Evolutionary conservation across 2,888 invertebrate genomes (phyloP).

Genomic region (Mesorhabditis sp.): DNA sequence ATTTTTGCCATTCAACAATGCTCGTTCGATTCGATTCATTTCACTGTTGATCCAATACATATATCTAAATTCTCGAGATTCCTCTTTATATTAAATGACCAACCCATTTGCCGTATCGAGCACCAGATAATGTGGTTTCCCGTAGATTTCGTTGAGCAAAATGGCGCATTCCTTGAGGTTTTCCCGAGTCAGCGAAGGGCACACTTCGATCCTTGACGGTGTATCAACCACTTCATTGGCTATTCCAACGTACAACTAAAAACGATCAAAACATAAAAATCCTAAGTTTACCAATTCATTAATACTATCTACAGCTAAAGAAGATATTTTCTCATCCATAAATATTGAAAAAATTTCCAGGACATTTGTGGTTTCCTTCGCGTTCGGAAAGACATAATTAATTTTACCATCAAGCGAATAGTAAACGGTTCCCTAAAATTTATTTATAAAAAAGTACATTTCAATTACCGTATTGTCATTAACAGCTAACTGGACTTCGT

Average conservation of each 20-base stretch:
- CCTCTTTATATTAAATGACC: not conserved
- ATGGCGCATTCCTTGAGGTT: not conserved
- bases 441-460: too few relatives aligned
- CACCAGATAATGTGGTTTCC: not conserved
- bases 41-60: not conserved
- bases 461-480: too few relatives aligned
- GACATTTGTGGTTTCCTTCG: too few relatives aligned
- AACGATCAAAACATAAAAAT: not conserved
- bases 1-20: not conserved
- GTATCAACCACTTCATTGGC: not conserved
- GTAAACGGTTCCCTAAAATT: too few relatives aligned
- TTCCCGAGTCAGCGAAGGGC: not conserved
- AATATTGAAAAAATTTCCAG: too few relatives aligned
- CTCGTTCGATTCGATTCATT: not conserved
- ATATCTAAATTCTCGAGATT: not conserved
- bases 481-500: too few relatives aligned
- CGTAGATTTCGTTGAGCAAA: not conserved
- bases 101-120: not conserved
- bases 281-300: too few relatives aligned
- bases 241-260: constrained; percentile 1
- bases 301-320: too few relatives aligned
- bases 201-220: not conserved
- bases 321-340: too few relatives aligned
- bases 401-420: too few relatives aligned
- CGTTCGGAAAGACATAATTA: too few relatives aligned